phyloP scores from a whole-genome alignment of 2,113 vertebrate genomes.

The Menidia beryllina region DNA sequence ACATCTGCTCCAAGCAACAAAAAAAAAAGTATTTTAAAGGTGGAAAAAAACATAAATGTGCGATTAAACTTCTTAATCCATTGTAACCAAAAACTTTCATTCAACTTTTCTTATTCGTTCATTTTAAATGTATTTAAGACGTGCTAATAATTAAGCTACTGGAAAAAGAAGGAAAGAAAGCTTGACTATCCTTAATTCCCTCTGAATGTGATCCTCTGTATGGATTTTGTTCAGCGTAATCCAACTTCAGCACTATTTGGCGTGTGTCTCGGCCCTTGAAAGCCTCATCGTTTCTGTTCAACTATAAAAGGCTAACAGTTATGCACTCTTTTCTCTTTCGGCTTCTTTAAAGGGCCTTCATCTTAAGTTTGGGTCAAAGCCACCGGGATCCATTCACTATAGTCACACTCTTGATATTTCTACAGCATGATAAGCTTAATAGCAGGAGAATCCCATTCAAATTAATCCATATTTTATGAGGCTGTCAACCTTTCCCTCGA shows the following conservation, averaged over 20 bases:
- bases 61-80: too few species aligned
- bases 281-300: neutral
- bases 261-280: neutral
- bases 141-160: too few species aligned
- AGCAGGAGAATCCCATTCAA: constrained; percentile 42
- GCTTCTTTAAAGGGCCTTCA: neutral
- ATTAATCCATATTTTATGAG: constrained; percentile 64
- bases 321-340: neutral
- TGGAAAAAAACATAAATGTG: neutral
- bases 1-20: neutral
- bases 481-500: constrained; percentile 42
- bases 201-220: neutral
- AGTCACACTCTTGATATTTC: constrained; percentile 27
- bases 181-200: neutral
- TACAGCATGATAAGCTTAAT: constrained; percentile 31
- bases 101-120: too few species aligned
- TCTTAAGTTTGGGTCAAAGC: constrained; percentile 21
- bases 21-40: neutral
- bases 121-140: too few species aligned
- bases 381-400: neutral
- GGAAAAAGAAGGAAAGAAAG: neutral
- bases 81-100: too few species aligned
- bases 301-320: neutral
- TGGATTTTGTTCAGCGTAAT: neutral
- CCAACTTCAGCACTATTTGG: neutral